Percentiles rank a stretch among this genome's conserved stretches.
Evolutionary conservation across 2,113 vertebrate species (phyloP).

Genomic region (Xiphophorus hellerii): DNA sequence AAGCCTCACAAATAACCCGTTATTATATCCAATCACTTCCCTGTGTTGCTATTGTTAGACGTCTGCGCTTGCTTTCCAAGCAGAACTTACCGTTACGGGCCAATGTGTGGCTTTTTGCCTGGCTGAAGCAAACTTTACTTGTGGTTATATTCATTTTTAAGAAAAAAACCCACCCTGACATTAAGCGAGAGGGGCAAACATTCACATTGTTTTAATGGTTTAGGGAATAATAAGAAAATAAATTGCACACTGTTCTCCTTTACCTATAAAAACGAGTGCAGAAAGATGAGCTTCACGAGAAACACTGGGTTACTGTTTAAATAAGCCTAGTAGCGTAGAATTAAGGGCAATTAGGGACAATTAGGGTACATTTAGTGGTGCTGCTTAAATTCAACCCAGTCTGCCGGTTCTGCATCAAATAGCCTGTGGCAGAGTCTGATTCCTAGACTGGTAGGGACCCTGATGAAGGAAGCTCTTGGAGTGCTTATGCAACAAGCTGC

Average conservation of each 20-base stretch:
- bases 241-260: conserved; percentile 16
- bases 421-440: conserved; percentile 66
- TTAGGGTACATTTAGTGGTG: conserved; percentile 70
- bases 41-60: conserved; percentile 46
- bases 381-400: conserved; percentile 59
- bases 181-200: neutral
- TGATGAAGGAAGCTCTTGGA: conserved; percentile 34
- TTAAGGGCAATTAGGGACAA: conserved; percentile 74
- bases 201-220: neutral
- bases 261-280: conserved; percentile 18
- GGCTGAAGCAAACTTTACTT: conserved; percentile 5
- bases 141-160: conserved; percentile 14
- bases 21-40: conserved; percentile 35
- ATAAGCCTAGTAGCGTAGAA: conserved; percentile 62
- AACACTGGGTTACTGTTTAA: conserved; percentile 63
- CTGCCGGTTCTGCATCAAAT: conserved; percentile 59
- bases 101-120: conserved; percentile 35
- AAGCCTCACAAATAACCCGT: conserved; percentile 27
- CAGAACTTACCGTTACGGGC: conserved; percentile 30
- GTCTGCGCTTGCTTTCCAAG: conserved; percentile 28
- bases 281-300: conserved; percentile 53
- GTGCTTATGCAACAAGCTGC: conserved; percentile 76
- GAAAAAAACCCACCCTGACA: neutral
- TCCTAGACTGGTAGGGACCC: conserved; percentile 53
- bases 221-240: conserved; percentile 18